Conservation (phyloP, 1,140 invertebrate genomes). For the Bombus cullumanus region DNA sequence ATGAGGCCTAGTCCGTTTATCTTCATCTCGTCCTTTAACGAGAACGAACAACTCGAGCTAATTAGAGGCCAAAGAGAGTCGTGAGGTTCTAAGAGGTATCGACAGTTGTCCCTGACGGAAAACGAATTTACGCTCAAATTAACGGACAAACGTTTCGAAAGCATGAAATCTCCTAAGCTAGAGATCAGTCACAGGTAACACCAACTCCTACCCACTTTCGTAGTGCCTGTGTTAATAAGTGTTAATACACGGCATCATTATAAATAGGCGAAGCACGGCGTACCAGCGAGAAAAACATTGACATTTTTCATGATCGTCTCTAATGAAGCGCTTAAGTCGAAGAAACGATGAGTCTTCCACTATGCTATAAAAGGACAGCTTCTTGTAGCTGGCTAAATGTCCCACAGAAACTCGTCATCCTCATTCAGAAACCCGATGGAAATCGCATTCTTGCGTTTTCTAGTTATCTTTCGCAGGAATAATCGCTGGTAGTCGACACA, state of each 20-base stretch:
- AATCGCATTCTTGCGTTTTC: slow-evolving; percentile 9
- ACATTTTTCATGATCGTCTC: background rate
- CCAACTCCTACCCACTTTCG: background rate
- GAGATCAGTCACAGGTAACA: background rate
- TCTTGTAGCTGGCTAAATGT: background rate
- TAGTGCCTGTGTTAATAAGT: background rate
- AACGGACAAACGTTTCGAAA: background rate
- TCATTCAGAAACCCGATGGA: background rate
- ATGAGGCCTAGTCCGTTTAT: background rate
- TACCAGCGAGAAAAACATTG: slow-evolving; percentile 6
- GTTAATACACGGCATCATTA: background rate
- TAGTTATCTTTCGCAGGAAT: slow-evolving; percentile 14
- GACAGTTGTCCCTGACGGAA: background rate
- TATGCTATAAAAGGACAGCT: background rate
- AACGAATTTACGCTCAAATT: slow-evolving; percentile 35
- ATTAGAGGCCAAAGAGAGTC: slow-evolving; percentile 25
- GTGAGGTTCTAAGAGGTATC: slow-evolving; percentile 16
- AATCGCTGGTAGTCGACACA: background rate
- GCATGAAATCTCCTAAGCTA: background rate
- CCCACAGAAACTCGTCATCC: slow-evolving; percentile 2
- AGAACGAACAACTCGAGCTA: slow-evolving; percentile 20
- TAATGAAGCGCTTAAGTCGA: background rate
- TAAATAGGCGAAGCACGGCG: background rate
- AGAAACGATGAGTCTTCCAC: background rate
- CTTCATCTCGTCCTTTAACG: slow-evolving; percentile 1